Evolutionary conservation across 2,113 vertebrate genomes (phyloP), one percentile per base, ranked within the genome.

Genomic region (Meriones unguiculatus): DNA sequence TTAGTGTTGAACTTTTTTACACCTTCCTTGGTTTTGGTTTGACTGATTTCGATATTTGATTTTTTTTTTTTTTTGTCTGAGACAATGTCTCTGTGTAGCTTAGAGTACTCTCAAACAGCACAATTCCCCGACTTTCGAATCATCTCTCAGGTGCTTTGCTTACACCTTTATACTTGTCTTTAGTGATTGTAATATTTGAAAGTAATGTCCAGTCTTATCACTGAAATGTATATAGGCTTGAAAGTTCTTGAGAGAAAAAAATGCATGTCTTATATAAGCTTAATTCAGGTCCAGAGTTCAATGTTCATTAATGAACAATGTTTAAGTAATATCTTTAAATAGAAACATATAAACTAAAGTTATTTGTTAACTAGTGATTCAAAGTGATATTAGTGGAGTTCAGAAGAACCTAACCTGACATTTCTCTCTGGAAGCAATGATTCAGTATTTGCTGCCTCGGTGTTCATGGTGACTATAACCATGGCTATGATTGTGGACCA

Each of bases 281-380:
- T 94, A 14, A 38, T 64, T 86, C 17, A 69, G 76, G 54, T 75
- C 22, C 2, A n/a, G 84, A 91, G 12, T 91, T 96, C 64, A 78
- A 10, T 57, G 57, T 80, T 84, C 82, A 35, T 84, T 82, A 93
- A 77, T 81, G 41, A 46, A 70, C 9, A n/a, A 32, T 78, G 32
- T 57, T 85, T 93, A 72, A 97, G 62, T 73, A 90, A 88, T 46
- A 1, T 59, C 25, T 96, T 90, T 91, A 87, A 80, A 86, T 52
- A 90, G 41, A 65, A 78, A 59, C 30, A 80, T 24, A 78, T 28
- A 77, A 92, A 84, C 88, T 52, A 93, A 93, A 18, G 35, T 84
- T 86, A 46, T 75, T 11, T 72, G 91, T 87, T 75, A 76, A 92
- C 78, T 18, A 17, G 12, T 57, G 72, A 81, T 57, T 93, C 65